These are phyloP conservation scores for Palythoa grandis DNA, from an alignment of 92 coral and sea anemone genomes.

Conservation along the genomic window DNA sequence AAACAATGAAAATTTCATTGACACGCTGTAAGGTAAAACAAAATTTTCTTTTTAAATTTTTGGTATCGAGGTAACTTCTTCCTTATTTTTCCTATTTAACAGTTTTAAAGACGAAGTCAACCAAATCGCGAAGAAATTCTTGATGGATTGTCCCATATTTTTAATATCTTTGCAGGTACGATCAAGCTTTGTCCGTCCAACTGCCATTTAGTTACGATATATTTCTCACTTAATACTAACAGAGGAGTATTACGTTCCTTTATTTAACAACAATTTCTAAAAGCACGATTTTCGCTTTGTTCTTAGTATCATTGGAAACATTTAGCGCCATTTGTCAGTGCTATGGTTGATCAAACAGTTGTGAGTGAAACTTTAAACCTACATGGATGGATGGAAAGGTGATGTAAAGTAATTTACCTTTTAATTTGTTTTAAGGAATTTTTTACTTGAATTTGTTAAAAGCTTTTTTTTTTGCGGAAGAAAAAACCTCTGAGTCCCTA, in stretches of 20 bases:
- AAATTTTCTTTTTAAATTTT: neutral
- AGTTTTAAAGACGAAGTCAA: conserved; percentile 2
- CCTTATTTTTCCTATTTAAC: neutral
- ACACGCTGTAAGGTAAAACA: neutral
- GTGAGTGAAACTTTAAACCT: neutral
- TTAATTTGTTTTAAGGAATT: neutral
- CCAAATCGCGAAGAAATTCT: neutral
- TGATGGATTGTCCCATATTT: neutral
- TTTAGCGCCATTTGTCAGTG: neutral
- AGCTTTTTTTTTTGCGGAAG: too few relatives aligned
- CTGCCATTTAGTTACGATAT: neutral
- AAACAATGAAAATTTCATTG: too few relatives aligned
- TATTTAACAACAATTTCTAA: too few relatives aligned
- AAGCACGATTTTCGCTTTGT: neutral
- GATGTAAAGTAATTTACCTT: neutral
- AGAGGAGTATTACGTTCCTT: too few relatives aligned
- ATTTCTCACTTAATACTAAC: too few relatives aligned
- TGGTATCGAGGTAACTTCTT: neutral
- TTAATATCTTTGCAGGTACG: conserved; percentile 1
- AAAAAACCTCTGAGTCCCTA: too few relatives aligned
- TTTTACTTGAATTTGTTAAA: too few relatives aligned
- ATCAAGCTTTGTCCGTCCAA: neutral
- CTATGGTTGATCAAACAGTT: neutral
- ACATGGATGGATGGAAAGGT: conserved; percentile 23
- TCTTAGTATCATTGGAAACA: conserved; percentile 35